Base-by-base conservation (phyloP, 1,140 invertebrate genomes). In the Laupala kohalensis region DNA sequence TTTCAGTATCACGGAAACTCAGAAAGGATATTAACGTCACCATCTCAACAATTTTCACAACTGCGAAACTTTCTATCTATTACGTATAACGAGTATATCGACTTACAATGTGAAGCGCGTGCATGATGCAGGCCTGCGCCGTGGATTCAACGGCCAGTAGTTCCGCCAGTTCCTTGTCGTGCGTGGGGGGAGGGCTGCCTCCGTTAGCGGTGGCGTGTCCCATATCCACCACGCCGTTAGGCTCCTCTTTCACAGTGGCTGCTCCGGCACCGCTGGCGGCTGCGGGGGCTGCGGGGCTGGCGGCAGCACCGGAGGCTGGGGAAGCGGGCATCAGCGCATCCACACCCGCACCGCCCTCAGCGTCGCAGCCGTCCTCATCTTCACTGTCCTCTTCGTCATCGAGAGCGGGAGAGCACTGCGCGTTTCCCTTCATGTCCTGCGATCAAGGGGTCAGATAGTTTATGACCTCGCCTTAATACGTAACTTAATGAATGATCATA, bases 91-190 rank as follows among this genome's bases (percentile, higher is more conserved):
- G n/a, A n/a, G n/a, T n/a, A n/a, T n/a, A n/a, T n/a, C 19, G 23
- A 84, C 84, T 84, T 78, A 85, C 84, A 80, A 85, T 84, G 78
- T 81, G 84, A 69, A 85, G 77, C 25, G 84, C 80, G 70, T 82
- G 83, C 75, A 85, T 82, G 74, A 85, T 84, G 73, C 84, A 84
- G 29, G 83, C 78, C 72, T 80, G 78, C 23, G 80, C 78, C 27
- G 79, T 81, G 71, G 80, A 81, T 24, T 70, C 69, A 2, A 70
- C 69, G 53, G 53, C 69, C 25, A 70, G 29, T 12, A 70, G 37
- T 4, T 70, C 69, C 25, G 25, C 37, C 0, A 70, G 24, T n/a
- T 70, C 69, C 53, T 70, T 70, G 37, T 70, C 69, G 15, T 64
- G 26, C 37, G 37, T 19, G 37, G 37, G 37, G 9, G 4, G 37